Conservation (phyloP, 2,888 invertebrate species). For the Lumbricus terrestris region DNA sequence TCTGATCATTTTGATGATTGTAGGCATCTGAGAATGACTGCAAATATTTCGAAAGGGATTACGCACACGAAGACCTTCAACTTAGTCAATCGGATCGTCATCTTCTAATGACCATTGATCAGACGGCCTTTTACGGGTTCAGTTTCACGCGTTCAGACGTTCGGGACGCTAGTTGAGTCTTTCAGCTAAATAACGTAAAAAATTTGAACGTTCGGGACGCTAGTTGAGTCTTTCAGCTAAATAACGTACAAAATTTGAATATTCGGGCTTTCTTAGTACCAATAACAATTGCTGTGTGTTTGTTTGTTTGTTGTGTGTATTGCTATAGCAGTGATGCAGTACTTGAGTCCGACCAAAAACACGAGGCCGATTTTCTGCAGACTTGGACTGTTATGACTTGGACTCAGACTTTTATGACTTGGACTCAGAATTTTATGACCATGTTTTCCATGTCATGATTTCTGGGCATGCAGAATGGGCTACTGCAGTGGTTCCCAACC, state of each 20-base stretch:
- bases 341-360: no score
- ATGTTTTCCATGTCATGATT: no score
- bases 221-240: background rate
- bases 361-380: no score
- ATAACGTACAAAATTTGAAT: background rate
- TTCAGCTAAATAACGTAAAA: background rate
- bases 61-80: slow-evolving; percentile 87
- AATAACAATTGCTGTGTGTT: background rate
- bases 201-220: background rate
- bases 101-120: slow-evolving; percentile 92
- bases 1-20: background rate
- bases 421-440: no score
- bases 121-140: slow-evolving; percentile 92
- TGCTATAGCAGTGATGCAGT: background rate
- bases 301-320: background rate
- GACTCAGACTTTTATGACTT: no score
- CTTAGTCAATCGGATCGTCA: slow-evolving; percentile 89
- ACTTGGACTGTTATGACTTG: no score
- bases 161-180: background rate
- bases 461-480: no score
- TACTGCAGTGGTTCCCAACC: no score
- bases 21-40: background rate
- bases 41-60: slow-evolving; percentile 85
- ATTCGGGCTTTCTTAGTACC: background rate
- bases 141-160: slow-evolving; percentile 48